A percentile compares a stretch with the other conserved stretches of the same genome.
phyloP scores from a whole-genome alignment of 2,888 invertebrate species.

The Philereme vetulata region DNA sequence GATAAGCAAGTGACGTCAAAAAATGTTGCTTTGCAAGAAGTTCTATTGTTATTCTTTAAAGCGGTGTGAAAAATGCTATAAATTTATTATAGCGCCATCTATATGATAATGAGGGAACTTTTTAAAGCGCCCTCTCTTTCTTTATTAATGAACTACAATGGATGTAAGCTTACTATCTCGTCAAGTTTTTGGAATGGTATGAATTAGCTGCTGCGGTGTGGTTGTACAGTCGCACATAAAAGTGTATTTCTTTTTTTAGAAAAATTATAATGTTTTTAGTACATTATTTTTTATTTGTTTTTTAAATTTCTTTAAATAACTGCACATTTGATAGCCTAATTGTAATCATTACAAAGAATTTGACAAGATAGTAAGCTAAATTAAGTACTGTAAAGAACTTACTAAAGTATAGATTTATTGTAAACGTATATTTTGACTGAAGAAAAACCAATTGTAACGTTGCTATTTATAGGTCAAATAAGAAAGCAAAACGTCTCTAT shows the following conservation, averaged over 20 bases:
- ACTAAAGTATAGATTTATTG: neutral
- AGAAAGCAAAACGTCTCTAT: conserved; percentile 52
- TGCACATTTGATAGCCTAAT: too few species aligned
- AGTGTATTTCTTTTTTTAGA: neutral
- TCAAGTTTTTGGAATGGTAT: neutral
- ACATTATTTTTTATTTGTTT: too few species aligned
- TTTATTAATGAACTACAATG: conserved; percentile 40
- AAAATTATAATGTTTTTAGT: too few species aligned
- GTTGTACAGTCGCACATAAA: conserved; percentile 22
- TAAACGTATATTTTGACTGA: neutral
- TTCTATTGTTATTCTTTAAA: conserved; percentile 6
- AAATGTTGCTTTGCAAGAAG: conserved; percentile 6
- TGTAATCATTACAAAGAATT: too few species aligned
- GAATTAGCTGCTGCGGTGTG: neutral
- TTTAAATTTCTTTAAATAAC: too few species aligned
- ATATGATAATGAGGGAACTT: conserved; percentile 15
- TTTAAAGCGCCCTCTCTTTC: conserved; percentile 55
- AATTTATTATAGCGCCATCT: conserved; percentile 32
- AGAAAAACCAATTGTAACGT: conserved; percentile 19
- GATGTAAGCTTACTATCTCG: conserved; percentile 13
- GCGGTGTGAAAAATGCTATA: conserved; percentile 9
- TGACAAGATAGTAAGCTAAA: too few species aligned
- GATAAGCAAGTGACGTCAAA: conserved; percentile 17
- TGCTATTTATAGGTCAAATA: conserved; percentile 40
- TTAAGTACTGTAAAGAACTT: too few species aligned